Evolutionary conservation across 2,888 invertebrate genomes (phyloP), one percentile per base, ranked within the genome.

Genomic region (Luffia ferchaultella): DNA sequence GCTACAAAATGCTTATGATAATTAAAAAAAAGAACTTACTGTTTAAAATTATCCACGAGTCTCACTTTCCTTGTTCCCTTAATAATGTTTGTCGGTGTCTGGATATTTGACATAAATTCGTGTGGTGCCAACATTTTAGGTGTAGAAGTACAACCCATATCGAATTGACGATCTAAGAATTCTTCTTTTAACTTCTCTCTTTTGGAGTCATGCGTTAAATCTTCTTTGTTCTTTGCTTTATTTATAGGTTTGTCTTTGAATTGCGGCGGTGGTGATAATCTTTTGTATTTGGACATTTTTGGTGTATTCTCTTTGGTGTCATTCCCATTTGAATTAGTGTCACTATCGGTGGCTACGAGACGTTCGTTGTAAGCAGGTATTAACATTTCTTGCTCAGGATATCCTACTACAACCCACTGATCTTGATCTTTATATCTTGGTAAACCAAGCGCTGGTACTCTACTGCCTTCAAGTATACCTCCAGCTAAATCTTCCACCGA

Each of bases 71-170:
- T 30, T 12, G 30, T 30, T 3, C 60, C 65, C 56, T 72, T 80
- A 53, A 65, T 70, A 47, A 62, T 67, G 54, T 65, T 73, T 50
- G 58, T 70, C 54, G 65, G 60, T 50, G 57, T 56, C 41, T 54
- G 46, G 17, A 65, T 64, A 50, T 71, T 73, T 12, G 30, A 30
- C 65, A 78, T 67, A 53, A 70, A 77, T 52, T 83, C 79, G 50
- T 75, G 67, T 20, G 84, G 79, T 46, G 76, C 70, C 49, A 83
- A 60, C 75, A 83, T 82, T 65, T 82, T 85, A 47, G 85, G 85
- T 42, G 85, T 85, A 0, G 85, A 85, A 1, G 77, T 82, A 57
- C 82, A 84, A 42, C 75, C 82, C 55, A 80, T 57, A 57, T 82
- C 76, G 54, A 84, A 61, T 52, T 83, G 82, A 43, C 76, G 66